phyloP scores from a whole-genome alignment of 1,140 invertebrate genomes.

The Adoxophyes honmai region DNA sequence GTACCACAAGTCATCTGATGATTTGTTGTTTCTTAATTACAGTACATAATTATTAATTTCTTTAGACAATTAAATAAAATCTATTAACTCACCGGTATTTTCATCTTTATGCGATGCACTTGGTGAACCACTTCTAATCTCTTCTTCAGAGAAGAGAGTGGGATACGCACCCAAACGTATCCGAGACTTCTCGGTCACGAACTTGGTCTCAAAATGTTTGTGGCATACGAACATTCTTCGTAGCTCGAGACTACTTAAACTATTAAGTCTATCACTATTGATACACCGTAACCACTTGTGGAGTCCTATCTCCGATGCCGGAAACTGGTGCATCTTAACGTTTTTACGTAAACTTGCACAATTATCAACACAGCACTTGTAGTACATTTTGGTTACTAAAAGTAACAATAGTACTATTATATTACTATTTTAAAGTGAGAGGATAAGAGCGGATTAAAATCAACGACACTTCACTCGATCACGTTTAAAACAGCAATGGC shows the following conservation, averaged over 20 bases:
- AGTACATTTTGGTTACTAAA: not conserved
- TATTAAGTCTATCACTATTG: not conserved
- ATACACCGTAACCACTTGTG: conserved; percentile 11
- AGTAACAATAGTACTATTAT: not conserved
- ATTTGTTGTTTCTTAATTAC: too few relatives aligned
- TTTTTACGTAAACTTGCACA: conserved; percentile 4
- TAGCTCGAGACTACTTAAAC: not conserved
- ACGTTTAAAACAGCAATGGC: not conserved
- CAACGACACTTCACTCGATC: conserved; percentile 1
- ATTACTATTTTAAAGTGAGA: not conserved
- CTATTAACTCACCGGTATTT: not conserved
- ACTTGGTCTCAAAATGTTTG: conserved; percentile 6
- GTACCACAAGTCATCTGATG: too few relatives aligned
- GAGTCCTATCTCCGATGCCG: conserved; percentile 11
- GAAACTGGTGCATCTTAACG: conserved; percentile 15
- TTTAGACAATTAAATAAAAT: too few relatives aligned
- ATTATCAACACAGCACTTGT: conserved; percentile 6
- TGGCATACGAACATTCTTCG: conserved; percentile 10
- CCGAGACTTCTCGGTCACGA: not conserved
- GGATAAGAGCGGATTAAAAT: not conserved
- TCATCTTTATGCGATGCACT: not conserved
- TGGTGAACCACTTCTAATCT: not conserved
- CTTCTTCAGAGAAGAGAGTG: conserved; percentile 1
- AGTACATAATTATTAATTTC: too few relatives aligned
- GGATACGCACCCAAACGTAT: not conserved